A percentile compares a stretch with the other conserved stretches of the same genome.
Evolutionary conservation across 2,888 invertebrate species (phyloP).

Genomic region (Calephelis perditalis): DNA sequence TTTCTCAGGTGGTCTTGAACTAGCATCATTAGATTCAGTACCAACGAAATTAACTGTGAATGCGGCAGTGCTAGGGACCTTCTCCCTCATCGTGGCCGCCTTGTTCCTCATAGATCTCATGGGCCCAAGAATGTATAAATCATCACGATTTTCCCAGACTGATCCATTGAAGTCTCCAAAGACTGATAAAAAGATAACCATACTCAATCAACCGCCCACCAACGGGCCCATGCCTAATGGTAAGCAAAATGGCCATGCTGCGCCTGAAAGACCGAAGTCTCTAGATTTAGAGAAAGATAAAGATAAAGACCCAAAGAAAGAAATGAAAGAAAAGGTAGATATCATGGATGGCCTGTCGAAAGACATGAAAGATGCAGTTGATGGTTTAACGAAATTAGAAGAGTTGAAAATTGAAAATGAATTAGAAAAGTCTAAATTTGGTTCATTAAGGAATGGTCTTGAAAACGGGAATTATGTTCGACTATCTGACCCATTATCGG

Average conservation of each 20-base stretch:
- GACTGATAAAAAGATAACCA: constrained; percentile 54
- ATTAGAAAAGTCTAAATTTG: constrained; percentile 64
- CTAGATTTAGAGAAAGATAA: constrained; percentile 50
- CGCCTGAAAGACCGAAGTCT: constrained; percentile 56
- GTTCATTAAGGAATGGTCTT: constrained; percentile 61
- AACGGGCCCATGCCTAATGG: constrained; percentile 42
- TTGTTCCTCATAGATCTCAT: constrained; percentile 83
- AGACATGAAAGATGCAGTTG: constrained; percentile 6
- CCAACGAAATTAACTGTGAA: constrained; percentile 83
- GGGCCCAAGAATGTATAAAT: constrained; percentile 71
- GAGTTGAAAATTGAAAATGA: constrained; percentile 46
- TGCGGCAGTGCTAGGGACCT: constrained; percentile 82
- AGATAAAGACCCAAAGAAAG: constrained; percentile 36
- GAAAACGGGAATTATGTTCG: constrained; percentile 62
- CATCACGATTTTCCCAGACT: constrained; percentile 61
- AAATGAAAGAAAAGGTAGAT: constrained; percentile 39
- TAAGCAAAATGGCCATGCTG: constrained; percentile 42
- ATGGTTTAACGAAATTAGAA: constrained; percentile 46
- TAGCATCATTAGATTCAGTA: constrained; percentile 84
- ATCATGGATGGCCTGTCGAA: constrained; percentile 37
- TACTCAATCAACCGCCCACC: constrained; percentile 37
- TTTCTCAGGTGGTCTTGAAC: constrained; percentile 79
- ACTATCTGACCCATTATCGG: constrained; percentile 58
- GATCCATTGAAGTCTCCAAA: constrained; percentile 49
- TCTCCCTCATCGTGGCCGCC: constrained; percentile 82